Evolutionary conservation across 1,140 invertebrate species (phyloP).

Genomic region (Achatina immaculata): DNA sequence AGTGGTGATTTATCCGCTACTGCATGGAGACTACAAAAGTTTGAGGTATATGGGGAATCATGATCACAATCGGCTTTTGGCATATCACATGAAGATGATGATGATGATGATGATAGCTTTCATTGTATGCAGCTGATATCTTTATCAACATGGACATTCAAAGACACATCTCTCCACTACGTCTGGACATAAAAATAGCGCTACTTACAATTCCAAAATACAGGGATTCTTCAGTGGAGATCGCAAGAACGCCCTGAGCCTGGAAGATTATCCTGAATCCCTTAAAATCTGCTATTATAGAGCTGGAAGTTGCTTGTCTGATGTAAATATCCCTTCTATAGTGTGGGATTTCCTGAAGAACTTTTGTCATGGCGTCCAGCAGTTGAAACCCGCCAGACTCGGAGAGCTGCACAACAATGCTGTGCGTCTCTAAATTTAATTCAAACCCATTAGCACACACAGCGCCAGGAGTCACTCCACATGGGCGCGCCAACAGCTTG

Average conservation of each 20-base stretch:
- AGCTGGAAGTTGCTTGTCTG: neutral
- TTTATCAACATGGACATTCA: too few species aligned
- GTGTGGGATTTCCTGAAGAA: neutral
- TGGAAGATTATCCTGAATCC: neutral
- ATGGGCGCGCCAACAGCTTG: neutral
- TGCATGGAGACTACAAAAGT: too few species aligned
- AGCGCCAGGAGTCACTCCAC: neutral
- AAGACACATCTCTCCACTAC: too few species aligned
- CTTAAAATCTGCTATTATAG: neutral
- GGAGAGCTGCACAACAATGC: neutral
- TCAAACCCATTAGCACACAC: neutral
- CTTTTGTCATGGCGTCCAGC: neutral
- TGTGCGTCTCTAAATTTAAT: neutral
- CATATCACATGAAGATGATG: too few species aligned
- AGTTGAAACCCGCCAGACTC: neutral
- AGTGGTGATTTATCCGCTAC: too few species aligned
- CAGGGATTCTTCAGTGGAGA: neutral
- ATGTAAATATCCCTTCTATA: neutral
- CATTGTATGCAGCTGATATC: too few species aligned
- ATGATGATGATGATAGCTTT: too few species aligned
- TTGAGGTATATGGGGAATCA: too few species aligned
- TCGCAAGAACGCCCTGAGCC: neutral
- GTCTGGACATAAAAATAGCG: too few species aligned
- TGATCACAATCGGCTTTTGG: too few species aligned
- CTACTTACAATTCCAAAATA: slow-evolving; percentile 4